Conservation (phyloP, 2,113 vertebrate genomes). For the Pungitius pungitius region DNA sequence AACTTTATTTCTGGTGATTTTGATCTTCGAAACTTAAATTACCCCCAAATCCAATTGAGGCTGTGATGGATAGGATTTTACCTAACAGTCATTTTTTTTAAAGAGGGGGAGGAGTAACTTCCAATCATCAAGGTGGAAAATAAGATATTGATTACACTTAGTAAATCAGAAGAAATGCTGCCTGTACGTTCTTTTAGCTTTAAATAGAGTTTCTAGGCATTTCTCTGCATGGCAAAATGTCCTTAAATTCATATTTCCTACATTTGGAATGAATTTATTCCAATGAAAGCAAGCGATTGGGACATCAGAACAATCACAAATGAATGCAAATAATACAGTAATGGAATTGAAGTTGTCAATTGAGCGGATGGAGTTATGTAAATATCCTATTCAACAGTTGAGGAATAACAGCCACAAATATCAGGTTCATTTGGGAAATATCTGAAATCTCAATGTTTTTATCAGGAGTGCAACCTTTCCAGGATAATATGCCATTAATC, state of each 20-base stretch:
- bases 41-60: too few relatives aligned
- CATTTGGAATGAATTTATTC: background rate
- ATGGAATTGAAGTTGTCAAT: slow-evolving; percentile 17
- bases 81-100: background rate
- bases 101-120: background rate
- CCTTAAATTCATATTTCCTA: background rate
- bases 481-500: slow-evolving; percentile 74
- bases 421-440: slow-evolving; percentile 56
- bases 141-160: background rate
- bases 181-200: background rate
- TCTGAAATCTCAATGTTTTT: slow-evolving; percentile 65
- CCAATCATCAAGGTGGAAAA: background rate
- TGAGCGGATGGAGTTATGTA: slow-evolving; percentile 7
- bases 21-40: background rate
- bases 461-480: slow-evolving; percentile 50
- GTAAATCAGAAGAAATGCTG: background rate
- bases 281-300: background rate
- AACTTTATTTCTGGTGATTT: slow-evolving; percentile 20
- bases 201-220: background rate
- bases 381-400: slow-evolving; percentile 28
- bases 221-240: background rate
- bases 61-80: background rate
- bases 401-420: slow-evolving; percentile 49
- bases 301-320: slow-evolving; percentile 1
- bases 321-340: background rate